Evolutionary conservation across 2,797 vertebrate species (phyloP), one percentile per base, ranked within the genome.

Genomic region (Hoplostethus atlanticus): DNA sequence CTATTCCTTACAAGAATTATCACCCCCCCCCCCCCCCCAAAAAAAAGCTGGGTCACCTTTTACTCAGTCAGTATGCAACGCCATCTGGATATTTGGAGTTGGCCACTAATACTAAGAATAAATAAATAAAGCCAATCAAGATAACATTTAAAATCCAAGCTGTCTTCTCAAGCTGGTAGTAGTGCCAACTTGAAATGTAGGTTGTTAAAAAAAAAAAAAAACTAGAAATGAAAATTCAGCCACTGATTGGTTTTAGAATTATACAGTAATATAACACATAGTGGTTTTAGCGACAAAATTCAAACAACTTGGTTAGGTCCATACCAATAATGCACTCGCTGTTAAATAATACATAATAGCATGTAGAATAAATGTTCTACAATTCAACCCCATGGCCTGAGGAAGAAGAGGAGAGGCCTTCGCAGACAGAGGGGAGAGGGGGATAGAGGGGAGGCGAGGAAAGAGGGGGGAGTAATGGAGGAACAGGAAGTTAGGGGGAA

Each of bases 401-500:
- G 75, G 80, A 78, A 78, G 64, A 87, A 57, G 38, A 83, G 52
- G 42, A 78, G 68, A 50, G 75, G 75, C 34, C 42, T 61, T 63
- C 66, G 73, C 68, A 85, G 76, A 80, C 34, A 70, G 71, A 48
- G 71, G 67, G 42, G 64, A 63, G 73, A 76, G 64, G 68, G 62
- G 68, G 69, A 65, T 50, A 50, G 68, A 52, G 65, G 63, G 61
- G 67, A 77, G 67, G 36, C 11, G 40, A 59, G 70, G 71, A 62
- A 77, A 89, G 70, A 80, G 36, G 9, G 9, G 68, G 71, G 21
- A 78, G 82, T 81, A 79, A 83, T 54, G 40, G 78, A 87, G 81
- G 83, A 91, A 91, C 89, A 91, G 91, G 91, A 92, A 92, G 89
- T 86, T 73, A 80, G 79, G 82, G 84, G 87, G 74, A 78, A 90